Evolutionary conservation across 2,113 vertebrate species (phyloP).

Genomic region (Pongo abelii): DNA sequence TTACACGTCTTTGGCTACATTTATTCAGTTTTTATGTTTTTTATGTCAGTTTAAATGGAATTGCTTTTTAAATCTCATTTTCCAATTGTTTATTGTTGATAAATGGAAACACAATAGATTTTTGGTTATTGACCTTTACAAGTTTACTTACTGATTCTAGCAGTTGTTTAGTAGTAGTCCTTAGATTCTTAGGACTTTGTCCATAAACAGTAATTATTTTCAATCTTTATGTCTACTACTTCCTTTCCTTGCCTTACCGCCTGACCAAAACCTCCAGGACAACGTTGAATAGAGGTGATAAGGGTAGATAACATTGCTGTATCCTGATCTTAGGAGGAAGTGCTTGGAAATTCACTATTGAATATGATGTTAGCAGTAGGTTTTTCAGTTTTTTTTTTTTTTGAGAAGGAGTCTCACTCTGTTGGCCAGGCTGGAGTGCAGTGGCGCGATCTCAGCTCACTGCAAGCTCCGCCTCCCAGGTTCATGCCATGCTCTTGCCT

Average conservation of each 20-base stretch:
- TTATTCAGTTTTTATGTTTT: background rate
- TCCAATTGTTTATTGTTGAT: background rate
- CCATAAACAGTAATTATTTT: background rate
- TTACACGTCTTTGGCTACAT: background rate
- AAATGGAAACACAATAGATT: background rate
- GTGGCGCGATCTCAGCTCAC: too few species aligned
- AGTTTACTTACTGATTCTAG: background rate
- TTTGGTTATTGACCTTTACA: background rate
- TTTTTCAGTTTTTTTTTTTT: background rate
- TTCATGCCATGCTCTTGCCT: too few species aligned
- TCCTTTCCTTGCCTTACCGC: background rate
- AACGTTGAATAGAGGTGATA: background rate
- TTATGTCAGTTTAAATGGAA: background rate
- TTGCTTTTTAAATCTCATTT: constrained; percentile 21
- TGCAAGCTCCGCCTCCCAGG: too few species aligned
- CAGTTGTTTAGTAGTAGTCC: background rate
- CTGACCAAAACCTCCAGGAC: background rate
- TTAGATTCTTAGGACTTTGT: background rate
- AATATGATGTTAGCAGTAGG: background rate
- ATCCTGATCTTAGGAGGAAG: background rate
- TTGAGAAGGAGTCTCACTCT: too few species aligned
- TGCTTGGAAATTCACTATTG: background rate
- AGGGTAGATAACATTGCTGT: background rate
- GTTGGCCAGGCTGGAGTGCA: too few species aligned
- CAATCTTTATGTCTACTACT: background rate